Conservation (phyloP, 2,888 invertebrate species). For the Aleiodes alternator region DNA sequence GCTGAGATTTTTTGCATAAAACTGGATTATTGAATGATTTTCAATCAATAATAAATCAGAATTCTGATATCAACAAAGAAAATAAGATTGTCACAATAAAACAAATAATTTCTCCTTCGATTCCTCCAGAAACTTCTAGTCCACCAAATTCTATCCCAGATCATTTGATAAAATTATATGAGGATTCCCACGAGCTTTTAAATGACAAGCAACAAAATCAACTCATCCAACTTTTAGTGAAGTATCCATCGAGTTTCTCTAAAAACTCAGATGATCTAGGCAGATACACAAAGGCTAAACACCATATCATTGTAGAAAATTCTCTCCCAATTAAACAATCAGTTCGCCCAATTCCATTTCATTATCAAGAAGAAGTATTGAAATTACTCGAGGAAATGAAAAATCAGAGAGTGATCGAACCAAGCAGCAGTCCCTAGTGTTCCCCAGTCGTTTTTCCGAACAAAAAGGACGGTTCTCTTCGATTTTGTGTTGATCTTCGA, state of each 20-base stretch:
- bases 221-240: conserved; percentile 1
- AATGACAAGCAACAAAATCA: not conserved
- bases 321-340: not conserved
- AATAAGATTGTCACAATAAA: not conserved
- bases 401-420: conserved; percentile 27
- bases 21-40: not conserved
- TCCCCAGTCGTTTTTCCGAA: conserved; percentile 41
- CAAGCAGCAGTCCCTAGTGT: conserved; percentile 45
- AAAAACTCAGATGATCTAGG: not conserved
- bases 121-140: not conserved
- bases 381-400: conserved; percentile 16
- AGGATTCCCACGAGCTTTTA: not conserved
- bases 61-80: not conserved
- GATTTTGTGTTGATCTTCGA: conserved; percentile 42
- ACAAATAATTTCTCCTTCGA: not conserved
- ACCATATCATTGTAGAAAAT: not conserved
- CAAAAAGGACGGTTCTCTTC: conserved; percentile 35
- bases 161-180: conserved; percentile 2
- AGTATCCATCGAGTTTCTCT: not conserved
- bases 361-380: conserved; percentile 3
- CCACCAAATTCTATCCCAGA: not conserved
- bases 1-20: not conserved
- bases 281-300: not conserved
- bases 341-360: not conserved
- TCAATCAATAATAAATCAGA: not conserved